Evolutionary conservation across 2,113 vertebrate genomes (phyloP).

Genomic region (Crotalus tigris): DNA sequence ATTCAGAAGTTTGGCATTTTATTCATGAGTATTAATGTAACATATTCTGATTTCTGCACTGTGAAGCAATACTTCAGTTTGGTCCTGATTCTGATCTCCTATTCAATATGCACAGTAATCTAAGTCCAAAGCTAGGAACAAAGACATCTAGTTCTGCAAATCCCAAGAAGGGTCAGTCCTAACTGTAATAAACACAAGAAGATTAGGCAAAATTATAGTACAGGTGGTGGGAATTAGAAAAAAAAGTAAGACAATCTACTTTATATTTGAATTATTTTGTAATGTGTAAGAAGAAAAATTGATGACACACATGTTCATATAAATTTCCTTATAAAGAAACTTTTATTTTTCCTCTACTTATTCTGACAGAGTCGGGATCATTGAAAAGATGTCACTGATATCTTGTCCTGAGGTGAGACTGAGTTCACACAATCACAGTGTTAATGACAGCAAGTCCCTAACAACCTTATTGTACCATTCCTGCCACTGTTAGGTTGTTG

Average conservation of each 20-base stretch:
- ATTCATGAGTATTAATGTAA: slow-evolving; percentile 39
- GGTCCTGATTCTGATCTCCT: slow-evolving; percentile 31
- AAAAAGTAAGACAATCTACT: not conserved
- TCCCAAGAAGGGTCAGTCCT: not conserved
- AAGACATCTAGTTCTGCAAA: slow-evolving; percentile 27
- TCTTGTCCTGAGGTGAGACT: not conserved
- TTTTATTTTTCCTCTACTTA: not conserved
- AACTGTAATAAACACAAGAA: not conserved
- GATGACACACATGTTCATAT: no score
- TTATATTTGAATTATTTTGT: not conserved
- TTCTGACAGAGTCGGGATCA: not conserved
- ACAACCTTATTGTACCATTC: not conserved
- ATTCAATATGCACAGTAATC: slow-evolving; percentile 20
- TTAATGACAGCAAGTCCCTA: not conserved
- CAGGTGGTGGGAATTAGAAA: not conserved
- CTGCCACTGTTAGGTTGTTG: not conserved
- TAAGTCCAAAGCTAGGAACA: slow-evolving; percentile 41
- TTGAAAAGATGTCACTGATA: not conserved
- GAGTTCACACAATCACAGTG: not conserved
- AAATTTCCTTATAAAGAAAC: not conserved
- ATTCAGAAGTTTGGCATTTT: slow-evolving; percentile 53
- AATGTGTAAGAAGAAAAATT: not conserved
- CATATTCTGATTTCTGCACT: slow-evolving; percentile 21
- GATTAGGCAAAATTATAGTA: not conserved
- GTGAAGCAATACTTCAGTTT: slow-evolving; percentile 53